These are phyloP conservation scores for Desmophyllum pertusum DNA, from an alignment of 92 coral and sea anemone genomes.

Conservation along the genomic window DNA sequence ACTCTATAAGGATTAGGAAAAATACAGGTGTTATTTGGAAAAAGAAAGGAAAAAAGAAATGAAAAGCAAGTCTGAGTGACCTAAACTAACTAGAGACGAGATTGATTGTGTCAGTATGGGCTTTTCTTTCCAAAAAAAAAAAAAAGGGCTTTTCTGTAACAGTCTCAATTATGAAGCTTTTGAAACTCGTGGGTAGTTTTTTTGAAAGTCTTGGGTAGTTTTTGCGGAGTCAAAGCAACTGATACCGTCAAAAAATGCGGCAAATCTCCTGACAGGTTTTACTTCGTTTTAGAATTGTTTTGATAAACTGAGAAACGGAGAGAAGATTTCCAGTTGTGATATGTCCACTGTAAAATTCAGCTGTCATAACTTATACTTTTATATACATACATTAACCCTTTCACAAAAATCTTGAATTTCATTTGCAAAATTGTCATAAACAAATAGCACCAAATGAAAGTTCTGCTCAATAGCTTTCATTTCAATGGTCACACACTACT, in stretches of 20 bases:
- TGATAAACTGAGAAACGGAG: neutral
- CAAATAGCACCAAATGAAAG: too few relatives aligned
- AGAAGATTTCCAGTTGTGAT: neutral
- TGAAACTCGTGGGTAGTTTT: neutral
- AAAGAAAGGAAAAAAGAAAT: neutral
- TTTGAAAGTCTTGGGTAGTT: neutral
- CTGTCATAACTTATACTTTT: slow-evolving; percentile 29
- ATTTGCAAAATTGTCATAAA: too few relatives aligned
- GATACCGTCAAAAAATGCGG: neutral
- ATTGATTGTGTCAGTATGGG: neutral
- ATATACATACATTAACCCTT: too few relatives aligned
- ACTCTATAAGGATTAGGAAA: neutral
- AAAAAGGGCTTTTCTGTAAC: too few relatives aligned
- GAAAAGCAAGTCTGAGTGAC: neutral
- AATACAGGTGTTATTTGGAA: neutral
- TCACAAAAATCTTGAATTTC: too few relatives aligned
- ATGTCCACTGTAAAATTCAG: neutral
- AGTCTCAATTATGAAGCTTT: too few relatives aligned
- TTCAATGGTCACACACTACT: too few relatives aligned
- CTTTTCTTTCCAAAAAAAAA: neutral
- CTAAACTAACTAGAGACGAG: neutral
- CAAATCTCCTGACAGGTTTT: neutral
- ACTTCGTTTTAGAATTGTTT: neutral
- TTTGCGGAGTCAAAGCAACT: neutral
- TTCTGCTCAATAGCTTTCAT: too few relatives aligned